A percentile compares a stretch with the other conserved stretches of the same genome.
Evolutionary conservation across 2,888 invertebrate genomes (phyloP).

Genomic region (Coronaproctus castanopsis): DNA sequence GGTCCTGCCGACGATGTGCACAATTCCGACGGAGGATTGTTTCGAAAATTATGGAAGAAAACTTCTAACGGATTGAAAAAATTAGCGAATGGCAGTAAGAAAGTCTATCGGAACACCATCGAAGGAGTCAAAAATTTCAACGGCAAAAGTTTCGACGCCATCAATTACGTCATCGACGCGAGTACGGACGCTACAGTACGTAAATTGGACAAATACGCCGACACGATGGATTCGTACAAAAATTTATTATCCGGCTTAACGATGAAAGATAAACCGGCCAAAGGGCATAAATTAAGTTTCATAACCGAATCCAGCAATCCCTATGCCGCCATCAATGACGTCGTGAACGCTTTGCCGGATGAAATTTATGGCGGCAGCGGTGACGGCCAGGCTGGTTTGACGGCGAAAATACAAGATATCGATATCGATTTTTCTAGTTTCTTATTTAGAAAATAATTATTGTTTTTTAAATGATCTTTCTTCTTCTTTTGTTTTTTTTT

Average conservation of each 20-base stretch:
- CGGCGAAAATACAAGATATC: no score
- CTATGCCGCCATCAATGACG: not conserved
- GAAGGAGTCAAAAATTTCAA: not conserved
- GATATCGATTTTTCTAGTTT: no score
- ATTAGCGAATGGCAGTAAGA: not conserved
- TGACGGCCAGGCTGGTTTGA: no score
- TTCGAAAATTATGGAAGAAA: not conserved
- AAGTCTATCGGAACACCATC: not conserved
- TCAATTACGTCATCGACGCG: not conserved
- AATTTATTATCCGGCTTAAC: conserved; percentile 4
- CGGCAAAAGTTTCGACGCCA: not conserved
- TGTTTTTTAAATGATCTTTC: no score
- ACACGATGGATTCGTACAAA: not conserved
- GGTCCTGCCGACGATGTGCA: no score
- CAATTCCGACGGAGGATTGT: not conserved
- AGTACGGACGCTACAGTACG: not conserved
- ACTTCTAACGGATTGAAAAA: not conserved
- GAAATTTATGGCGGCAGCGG: no score
- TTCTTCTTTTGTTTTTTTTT: no score
- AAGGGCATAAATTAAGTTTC: conserved; percentile 6
- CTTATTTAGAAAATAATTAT: no score
- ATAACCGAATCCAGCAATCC: conserved; percentile 5
- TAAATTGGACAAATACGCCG: not conserved
- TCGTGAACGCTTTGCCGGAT: conserved; percentile 2
- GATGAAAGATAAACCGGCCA: not conserved